A percentile compares a stretch with the other conserved stretches of the same genome.
phyloP scores from a whole-genome alignment of 2,113 vertebrate species.

The Gambusia affinis region DNA sequence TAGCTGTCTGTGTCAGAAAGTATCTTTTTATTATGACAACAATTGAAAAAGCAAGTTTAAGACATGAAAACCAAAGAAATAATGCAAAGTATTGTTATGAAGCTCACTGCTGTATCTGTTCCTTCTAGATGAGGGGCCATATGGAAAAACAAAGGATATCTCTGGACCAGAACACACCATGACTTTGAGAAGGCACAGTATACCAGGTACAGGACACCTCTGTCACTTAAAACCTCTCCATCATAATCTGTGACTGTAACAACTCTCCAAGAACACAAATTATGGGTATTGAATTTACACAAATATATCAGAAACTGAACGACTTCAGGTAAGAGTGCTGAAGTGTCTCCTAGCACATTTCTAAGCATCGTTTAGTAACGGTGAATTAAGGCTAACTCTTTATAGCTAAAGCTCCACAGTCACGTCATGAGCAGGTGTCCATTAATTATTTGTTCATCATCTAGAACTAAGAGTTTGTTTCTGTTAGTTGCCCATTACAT shows the following conservation, averaged over 20 bases:
- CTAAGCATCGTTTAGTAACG: too few species aligned
- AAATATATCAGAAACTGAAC: background rate
- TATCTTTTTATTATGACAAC: too few species aligned
- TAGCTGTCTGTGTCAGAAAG: too few species aligned
- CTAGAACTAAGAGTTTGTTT: too few species aligned
- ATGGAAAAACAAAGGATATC: conserved; percentile 74
- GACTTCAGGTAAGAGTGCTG: too few species aligned
- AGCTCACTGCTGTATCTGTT: background rate
- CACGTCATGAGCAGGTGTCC: too few species aligned
- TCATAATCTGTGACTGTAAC: background rate
- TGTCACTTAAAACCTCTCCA: background rate
- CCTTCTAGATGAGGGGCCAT: conserved; percentile 72
- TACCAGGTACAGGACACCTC: conserved; percentile 61
- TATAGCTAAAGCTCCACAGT: too few species aligned
- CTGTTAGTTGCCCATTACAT: too few species aligned
- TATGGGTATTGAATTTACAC: background rate
- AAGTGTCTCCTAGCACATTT: too few species aligned
- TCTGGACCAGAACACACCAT: conserved; percentile 66
- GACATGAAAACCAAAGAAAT: background rate
- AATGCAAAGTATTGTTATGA: background rate
- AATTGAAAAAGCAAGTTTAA: background rate
- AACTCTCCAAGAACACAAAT: background rate
- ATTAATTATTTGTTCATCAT: too few species aligned
- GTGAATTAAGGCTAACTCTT: too few species aligned
- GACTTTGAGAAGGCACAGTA: conserved; percentile 73